phyloP scores from a whole-genome alignment of 2,113 vertebrate genomes.

The Agapornis roseicollis region DNA sequence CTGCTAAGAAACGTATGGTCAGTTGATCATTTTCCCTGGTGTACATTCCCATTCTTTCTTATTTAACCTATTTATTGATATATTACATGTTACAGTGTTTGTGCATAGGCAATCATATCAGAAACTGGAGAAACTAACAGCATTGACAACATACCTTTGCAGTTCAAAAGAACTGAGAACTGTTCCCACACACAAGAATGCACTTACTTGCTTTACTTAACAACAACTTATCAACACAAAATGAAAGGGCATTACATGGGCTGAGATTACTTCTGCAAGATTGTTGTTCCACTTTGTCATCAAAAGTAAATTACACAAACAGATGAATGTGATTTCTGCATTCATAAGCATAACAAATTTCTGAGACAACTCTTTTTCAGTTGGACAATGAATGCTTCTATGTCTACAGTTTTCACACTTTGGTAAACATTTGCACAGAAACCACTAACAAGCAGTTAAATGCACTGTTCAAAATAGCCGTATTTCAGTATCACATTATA shows the following conservation, averaged over 20 bases:
- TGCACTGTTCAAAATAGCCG: not conserved
- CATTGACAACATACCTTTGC: not conserved
- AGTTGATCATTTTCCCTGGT: not conserved
- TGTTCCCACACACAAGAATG: not conserved
- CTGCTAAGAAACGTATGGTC: not conserved
- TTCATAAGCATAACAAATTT: not conserved
- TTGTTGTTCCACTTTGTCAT: not conserved
- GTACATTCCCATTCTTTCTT: not conserved
- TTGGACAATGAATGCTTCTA: not conserved
- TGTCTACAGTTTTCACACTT: not conserved
- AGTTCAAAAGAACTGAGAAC: not conserved
- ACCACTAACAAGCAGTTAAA: not conserved
- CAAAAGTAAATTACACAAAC: not conserved
- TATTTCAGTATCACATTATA: not conserved
- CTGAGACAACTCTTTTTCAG: not conserved
- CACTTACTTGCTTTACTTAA: not conserved
- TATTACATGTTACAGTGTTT: accelerated
- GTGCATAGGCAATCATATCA: not conserved
- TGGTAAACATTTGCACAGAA: not conserved
- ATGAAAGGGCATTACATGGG: not conserved
- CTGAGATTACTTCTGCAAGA: not conserved
- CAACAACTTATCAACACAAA: not conserved
- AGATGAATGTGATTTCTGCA: not conserved
- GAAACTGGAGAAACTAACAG: not conserved
- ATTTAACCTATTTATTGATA: not conserved